These are phyloP conservation scores for Saxicola maurus DNA, from an alignment of 2,797 vertebrate genomes.

Conservation along the genomic window DNA sequence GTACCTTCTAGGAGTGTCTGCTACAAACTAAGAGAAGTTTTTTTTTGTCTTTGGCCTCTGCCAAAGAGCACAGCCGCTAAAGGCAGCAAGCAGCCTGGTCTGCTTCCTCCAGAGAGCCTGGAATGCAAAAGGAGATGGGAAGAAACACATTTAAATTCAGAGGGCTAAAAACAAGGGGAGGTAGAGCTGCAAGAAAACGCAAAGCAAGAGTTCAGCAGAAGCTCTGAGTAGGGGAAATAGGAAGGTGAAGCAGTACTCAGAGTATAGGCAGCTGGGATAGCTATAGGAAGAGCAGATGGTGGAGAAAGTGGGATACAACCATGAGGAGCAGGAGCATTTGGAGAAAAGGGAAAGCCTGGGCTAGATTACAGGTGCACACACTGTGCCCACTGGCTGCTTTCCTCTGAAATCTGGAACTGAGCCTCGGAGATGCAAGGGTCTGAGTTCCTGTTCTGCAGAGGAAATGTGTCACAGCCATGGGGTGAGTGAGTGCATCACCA, in stretches of 20 bases:
- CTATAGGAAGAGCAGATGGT: constrained; percentile 42
- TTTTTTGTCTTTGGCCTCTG: background rate
- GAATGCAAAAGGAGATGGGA: background rate
- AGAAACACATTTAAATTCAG: background rate
- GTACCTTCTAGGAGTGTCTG: background rate
- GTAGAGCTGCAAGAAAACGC: background rate
- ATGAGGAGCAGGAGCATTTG: background rate
- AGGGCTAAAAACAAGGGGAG: background rate
- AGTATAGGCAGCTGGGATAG: background rate
- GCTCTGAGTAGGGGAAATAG: background rate
- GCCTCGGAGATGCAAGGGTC: background rate
- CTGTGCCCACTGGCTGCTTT: constrained; percentile 3
- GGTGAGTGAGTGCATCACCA: accelerated
- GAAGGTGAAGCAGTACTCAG: background rate
- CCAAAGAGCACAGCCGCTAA: background rate
- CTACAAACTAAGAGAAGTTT: background rate
- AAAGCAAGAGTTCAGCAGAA: background rate
- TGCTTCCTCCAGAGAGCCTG: background rate
- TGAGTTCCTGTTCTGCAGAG: background rate
- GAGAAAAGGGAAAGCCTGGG: background rate
- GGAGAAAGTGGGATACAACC: background rate
- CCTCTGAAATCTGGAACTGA: background rate
- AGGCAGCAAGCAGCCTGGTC: background rate
- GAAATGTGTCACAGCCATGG: background rate
- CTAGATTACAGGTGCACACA: background rate